Evolutionary conservation across 2,797 vertebrate genomes (phyloP), one percentile per base, ranked within the genome.

Genomic region (Sebastes iracundus): DNA sequence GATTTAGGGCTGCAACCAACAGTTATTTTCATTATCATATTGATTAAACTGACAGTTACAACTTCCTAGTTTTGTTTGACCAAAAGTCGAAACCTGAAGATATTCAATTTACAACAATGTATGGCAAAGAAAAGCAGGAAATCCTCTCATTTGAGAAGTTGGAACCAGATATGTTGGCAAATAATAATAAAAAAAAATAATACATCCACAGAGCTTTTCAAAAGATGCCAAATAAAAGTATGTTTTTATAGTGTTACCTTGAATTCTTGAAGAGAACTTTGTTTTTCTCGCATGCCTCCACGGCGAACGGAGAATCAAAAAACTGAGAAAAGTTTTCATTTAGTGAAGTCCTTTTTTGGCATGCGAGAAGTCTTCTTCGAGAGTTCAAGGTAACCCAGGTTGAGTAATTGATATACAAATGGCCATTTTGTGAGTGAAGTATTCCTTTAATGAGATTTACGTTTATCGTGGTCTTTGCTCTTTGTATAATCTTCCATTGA

Each of bases 181-280:
- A 42, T 42, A 16, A 42, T 16, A 13, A 13, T 5, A 38, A 35
- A 35, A 35, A 35, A 13, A 2, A 5, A 8, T 12, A 35, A 35
- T 38, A 14, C 38, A 7, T 42, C 14, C 38, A 42, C 38, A 42
- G 14, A 42, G 38, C 14, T 16, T 42, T 42, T 42, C 0, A 0
- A 42, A 42, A 16, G 38, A 14, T 42, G 38, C 0, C 38, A 42
- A 42, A 42, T 42, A 42, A 42, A 0, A 42, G 13, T 16, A 42
- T 30, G 28, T 28, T 28, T 28, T 28, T 28, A 7, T 2, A 16
- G 14, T 16, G 14, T 42, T 38, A 16, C 38, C 38, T 16, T 42
- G 2, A 42, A 0, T 42, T 42, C 6, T 42, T 42, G 38, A 42
- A 42, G 38, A 42, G 16, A 16, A 42, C 14, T 7, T 46, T 0